A percentile compares a stretch with the other conserved stretches of the same genome.
Evolutionary conservation across 1,140 invertebrate genomes (phyloP).

Genomic region (Zaprionus gabonicus): DNA sequence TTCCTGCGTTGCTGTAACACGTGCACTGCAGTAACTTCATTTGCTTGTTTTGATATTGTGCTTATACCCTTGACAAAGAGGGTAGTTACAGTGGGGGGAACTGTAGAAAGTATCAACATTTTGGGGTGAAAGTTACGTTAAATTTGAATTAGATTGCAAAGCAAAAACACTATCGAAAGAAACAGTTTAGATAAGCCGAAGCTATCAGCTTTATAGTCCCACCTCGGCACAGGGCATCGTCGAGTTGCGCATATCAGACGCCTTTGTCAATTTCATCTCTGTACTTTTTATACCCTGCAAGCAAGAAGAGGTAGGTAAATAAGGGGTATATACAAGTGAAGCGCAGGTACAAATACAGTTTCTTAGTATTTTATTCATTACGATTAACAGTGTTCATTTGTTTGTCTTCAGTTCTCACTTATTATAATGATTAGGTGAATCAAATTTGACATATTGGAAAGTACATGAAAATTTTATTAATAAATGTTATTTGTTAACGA

Average conservation of each 20-base stretch:
- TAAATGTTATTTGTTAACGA: no score
- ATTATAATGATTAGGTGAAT: no score
- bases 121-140: constrained; percentile 2
- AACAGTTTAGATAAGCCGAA: background rate
- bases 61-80: background rate
- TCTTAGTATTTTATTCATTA: no score
- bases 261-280: constrained; percentile 2
- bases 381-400: no score
- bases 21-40: constrained; percentile 62
- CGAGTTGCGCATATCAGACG: background rate
- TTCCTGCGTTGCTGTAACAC: constrained; percentile 31
- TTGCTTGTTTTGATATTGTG: constrained; percentile 23
- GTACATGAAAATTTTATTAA: no score
- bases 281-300: background rate
- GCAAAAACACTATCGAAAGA: background rate
- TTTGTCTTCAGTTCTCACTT: no score
- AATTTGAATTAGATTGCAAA: background rate
- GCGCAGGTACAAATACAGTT: no score
- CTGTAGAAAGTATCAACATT: background rate
- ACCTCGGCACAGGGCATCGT: constrained; percentile 5
- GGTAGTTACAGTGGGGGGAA: background rate
- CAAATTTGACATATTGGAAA: no score
- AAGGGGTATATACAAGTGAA: background rate
- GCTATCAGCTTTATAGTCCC: constrained; percentile 1
- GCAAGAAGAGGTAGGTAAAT: background rate